These are phyloP conservation scores for Lepus americanus DNA, from an alignment of 2,113 vertebrate species.

Conservation along the genomic window DNA sequence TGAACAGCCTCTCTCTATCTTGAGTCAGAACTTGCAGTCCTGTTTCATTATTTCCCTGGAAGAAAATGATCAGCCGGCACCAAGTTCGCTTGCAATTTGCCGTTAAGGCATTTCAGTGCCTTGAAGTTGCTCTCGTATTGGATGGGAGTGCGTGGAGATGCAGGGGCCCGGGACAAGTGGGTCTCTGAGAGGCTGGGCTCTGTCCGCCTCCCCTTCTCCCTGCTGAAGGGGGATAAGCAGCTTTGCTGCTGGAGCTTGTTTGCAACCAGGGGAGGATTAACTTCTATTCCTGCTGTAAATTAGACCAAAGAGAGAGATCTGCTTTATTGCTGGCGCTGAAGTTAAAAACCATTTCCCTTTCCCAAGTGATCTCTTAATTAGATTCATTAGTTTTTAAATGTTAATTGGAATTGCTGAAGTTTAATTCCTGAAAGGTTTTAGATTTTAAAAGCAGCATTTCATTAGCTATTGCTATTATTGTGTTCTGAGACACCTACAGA, in stretches of 20 bases:
- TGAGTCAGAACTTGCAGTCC: background rate
- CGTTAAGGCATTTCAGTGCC: background rate
- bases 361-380: slow-evolving; percentile 58
- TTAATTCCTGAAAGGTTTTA: slow-evolving; percentile 69
- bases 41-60: background rate
- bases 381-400: slow-evolving; percentile 72
- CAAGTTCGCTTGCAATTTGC: background rate
- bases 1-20: background rate
- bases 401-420: slow-evolving; percentile 63
- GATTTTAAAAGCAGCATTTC: slow-evolving; percentile 23
- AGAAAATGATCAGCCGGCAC: background rate
- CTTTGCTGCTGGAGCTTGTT: background rate
- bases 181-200: background rate
- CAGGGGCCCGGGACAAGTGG: no score
- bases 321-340: slow-evolving; percentile 42
- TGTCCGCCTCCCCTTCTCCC: background rate
- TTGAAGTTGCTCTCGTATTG: background rate
- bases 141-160: background rate
- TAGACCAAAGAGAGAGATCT: slow-evolving; percentile 36
- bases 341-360: slow-evolving; percentile 49
- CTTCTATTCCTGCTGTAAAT: slow-evolving; percentile 28
- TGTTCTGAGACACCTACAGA: background rate
- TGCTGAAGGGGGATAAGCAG: background rate
- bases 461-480: background rate
- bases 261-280: background rate